Base-by-base conservation (phyloP, 2,888 invertebrate genomes). In the Drosophila stalkeri region DNA sequence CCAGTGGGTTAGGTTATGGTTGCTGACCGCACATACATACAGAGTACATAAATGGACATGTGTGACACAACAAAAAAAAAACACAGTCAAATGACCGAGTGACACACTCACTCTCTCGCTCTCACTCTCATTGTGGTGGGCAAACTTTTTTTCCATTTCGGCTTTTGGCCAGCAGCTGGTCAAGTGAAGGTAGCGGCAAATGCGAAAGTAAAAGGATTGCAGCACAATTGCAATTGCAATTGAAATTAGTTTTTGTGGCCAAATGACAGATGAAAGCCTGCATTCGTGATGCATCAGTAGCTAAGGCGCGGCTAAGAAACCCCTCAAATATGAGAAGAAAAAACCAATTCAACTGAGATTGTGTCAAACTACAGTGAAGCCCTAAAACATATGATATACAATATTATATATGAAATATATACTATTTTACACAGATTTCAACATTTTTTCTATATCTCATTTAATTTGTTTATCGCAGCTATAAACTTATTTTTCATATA, bases 1-100 rank as follows among this genome's bases (percentile, higher is more conserved):
- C 41, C 51, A 64, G 59, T 89, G 79, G 60, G 33, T 69, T 60
- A 70, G 82, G 80, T 81, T 85, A 89, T 89, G 89, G 77, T 80
- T 77, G 69, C 44, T 70, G 82, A 65, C 75, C 80, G 55, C 57
- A 66, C 16, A 43, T 33, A 39, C 27, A 27, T 23, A 39, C 27
- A 27, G 5, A 27, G 27, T 27, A 6, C 39, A 55, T 2, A 27
- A 12, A 23, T 8, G 3, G 43, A n/a, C 57, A 20, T 44, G 64
- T 74, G 76, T 85, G 82, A 77, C 80, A 82, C 77, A 82, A 82
- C 62, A 49, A 39, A 23, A 49, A 39, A 23, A 27, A 27, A 35
- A 12, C 33, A 54, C 47, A 37, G 14, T 41, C 65, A 69, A 75
- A 63, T 90, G 86, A 89, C 89, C 89, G 75, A 87, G 72, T 87